Evolutionary conservation across 2,888 invertebrate species (phyloP).

Genomic region (Lycaena phlaeas): DNA sequence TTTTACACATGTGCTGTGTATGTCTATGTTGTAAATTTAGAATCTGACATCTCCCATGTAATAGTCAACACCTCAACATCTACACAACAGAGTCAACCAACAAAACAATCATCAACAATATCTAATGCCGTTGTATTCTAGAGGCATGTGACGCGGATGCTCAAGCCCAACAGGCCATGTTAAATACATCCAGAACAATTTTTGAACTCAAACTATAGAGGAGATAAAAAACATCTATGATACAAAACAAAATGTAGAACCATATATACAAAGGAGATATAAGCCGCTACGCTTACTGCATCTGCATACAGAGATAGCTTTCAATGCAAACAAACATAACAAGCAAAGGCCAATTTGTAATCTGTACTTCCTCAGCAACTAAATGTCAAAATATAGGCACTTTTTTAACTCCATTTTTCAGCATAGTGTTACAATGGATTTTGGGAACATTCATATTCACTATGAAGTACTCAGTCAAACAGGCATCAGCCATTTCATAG

Average conservation of each 20-base stretch:
- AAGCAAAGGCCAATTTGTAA: slow-evolving; percentile 11
- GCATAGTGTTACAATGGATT: not conserved
- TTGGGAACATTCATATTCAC: not conserved
- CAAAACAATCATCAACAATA: slow-evolving; percentile 40
- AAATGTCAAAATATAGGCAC: slow-evolving; percentile 3
- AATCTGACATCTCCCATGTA: slow-evolving; percentile 18
- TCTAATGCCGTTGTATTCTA: slow-evolving; percentile 37
- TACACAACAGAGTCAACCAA: slow-evolving; percentile 32
- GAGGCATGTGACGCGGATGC: slow-evolving; percentile 53
- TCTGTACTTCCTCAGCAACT: slow-evolving; percentile 11
- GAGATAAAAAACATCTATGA: slow-evolving; percentile 15
- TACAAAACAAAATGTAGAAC: slow-evolving; percentile 13
- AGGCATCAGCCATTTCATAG: not conserved
- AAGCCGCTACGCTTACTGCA: slow-evolving; percentile 10
- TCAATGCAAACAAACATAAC: slow-evolving; percentile 8
- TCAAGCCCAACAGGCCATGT: slow-evolving; percentile 52
- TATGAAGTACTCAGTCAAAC: not conserved
- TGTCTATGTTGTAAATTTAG: too few species aligned
- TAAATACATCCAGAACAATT: slow-evolving; percentile 63
- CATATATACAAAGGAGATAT: slow-evolving; percentile 12
- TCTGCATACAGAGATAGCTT: slow-evolving; percentile 11
- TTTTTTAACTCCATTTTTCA: slow-evolving; percentile 2
- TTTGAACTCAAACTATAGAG: slow-evolving; percentile 29
- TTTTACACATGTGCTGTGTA: not conserved
- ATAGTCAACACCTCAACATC: slow-evolving; percentile 22